A percentile compares a stretch with the other conserved stretches of the same genome.
phyloP scores from a whole-genome alignment of 2,888 invertebrate genomes.

The Noctua janthina region DNA sequence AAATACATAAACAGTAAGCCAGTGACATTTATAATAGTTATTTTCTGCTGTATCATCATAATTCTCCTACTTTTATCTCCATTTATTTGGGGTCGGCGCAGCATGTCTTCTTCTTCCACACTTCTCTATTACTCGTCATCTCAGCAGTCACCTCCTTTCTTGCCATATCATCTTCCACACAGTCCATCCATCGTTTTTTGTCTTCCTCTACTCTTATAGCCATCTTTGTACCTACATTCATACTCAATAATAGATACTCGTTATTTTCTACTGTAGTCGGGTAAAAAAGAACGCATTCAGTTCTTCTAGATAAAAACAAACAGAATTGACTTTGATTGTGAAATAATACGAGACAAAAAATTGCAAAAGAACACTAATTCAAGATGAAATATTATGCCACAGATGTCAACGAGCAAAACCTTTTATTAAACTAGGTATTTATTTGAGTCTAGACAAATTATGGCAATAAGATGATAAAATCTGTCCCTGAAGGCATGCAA shows the following conservation, averaged over 20 bases:
- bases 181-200: too few relatives aligned
- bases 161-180: too few relatives aligned
- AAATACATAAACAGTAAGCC: slow-evolving; percentile 7
- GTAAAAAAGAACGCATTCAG: not conserved
- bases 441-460: slow-evolving; percentile 10
- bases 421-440: not conserved
- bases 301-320: not conserved
- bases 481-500: not conserved
- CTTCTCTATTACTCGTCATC: too few relatives aligned
- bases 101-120: too few relatives aligned
- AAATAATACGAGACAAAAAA: not conserved
- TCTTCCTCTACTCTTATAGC: too few relatives aligned
- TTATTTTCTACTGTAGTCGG: not conserved
- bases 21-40: slow-evolving; percentile 5
- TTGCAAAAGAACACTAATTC: not conserved
- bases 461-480: not conserved
- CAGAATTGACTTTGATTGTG: not conserved
- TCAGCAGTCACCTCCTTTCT: too few relatives aligned
- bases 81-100: not conserved
- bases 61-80: too few relatives aligned
- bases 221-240: too few relatives aligned
- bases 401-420: not conserved
- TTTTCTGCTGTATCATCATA: not conserved
- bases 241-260: too few relatives aligned
- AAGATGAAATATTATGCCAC: slow-evolving; percentile 1